Base-by-base conservation (phyloP, 2,797 vertebrate species). In the Xerus rutilus region DNA sequence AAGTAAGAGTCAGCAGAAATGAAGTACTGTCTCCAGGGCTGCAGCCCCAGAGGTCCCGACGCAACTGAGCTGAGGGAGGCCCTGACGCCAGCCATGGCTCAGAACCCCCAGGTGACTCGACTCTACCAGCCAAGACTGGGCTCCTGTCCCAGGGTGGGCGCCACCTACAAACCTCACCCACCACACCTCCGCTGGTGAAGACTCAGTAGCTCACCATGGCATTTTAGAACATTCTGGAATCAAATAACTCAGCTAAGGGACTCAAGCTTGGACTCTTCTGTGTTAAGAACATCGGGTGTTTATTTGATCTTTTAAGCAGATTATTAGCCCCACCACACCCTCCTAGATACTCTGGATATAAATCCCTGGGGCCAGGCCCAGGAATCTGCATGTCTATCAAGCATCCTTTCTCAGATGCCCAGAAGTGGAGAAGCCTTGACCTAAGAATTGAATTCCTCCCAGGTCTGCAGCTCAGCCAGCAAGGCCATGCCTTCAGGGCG, bases 291-390 rank as follows among this genome's bases (percentile, higher is more conserved):
- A 3, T 15, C 45, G n/a, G 47, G 39, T 57, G 23, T 18, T 54
- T 18, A 15, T 54, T 54, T 35, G 47, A 17, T 17, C 28, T 32
- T 65, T 52, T 35, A 90, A n/a, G 65, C 79, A 76, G 57, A 76
- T 43, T 65, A 23, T 67, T 47, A 17, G 21, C 17, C 9, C 2
- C 18, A 18, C 54, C 54, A 0, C 1, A 5, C 54, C 25, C 0
- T 12, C 83, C 39, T 14, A 76, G 57, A 28, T 54, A 83, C 77
- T 35, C 43, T 39, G n/a, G 5, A 70, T 87, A 84, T 59, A 91
- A 94, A 69, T 7, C 14, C 65, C 64, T n/a, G 1, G 45, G 15
- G 7, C 21, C 7, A 2, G 12, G 30, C 17, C 47, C 70, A 73
- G 45, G 32, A 77, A 62, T 32, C 57, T 67, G 15, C n/a, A 5